phyloP scores from a whole-genome alignment of 2,113 vertebrate genomes.

The Gnathonemus echidnorhynchus region DNA sequence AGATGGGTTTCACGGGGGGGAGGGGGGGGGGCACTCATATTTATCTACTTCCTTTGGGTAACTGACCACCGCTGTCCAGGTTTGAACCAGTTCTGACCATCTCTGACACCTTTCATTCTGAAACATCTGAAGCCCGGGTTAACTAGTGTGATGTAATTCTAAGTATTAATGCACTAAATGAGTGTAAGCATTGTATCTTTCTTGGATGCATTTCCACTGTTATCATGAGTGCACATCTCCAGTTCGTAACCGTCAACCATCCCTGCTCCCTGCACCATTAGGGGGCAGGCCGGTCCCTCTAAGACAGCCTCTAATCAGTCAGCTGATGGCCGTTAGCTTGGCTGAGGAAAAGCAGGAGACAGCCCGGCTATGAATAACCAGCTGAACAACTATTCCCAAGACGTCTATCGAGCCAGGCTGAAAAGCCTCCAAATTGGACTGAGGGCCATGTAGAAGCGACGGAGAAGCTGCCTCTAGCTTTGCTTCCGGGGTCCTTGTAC shows the following conservation, averaged over 20 bases:
- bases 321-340: neutral
- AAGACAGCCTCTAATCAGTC: neutral
- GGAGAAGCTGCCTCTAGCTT: neutral
- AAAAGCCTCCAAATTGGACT: constrained; percentile 44
- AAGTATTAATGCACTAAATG: neutral
- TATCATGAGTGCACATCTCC: neutral
- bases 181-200: neutral
- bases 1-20: neutral
- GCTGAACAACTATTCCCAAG: constrained; percentile 30
- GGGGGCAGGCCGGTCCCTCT: neutral
- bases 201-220: neutral
- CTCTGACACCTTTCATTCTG: neutral
- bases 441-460: constrained; percentile 36
- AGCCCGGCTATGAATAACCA: constrained; percentile 43
- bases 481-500: neutral
- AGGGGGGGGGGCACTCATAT: neutral
- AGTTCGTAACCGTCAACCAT: neutral
- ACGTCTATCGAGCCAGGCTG: constrained; percentile 33
- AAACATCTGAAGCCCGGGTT: neutral
- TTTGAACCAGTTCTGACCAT: neutral
- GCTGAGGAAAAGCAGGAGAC: neutral
- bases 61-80: neutral
- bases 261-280: neutral
- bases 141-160: neutral
- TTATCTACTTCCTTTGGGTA: constrained; percentile 5